phyloP scores from a whole-genome alignment of 2,797 vertebrate genomes.

The Scleropages formosus region DNA sequence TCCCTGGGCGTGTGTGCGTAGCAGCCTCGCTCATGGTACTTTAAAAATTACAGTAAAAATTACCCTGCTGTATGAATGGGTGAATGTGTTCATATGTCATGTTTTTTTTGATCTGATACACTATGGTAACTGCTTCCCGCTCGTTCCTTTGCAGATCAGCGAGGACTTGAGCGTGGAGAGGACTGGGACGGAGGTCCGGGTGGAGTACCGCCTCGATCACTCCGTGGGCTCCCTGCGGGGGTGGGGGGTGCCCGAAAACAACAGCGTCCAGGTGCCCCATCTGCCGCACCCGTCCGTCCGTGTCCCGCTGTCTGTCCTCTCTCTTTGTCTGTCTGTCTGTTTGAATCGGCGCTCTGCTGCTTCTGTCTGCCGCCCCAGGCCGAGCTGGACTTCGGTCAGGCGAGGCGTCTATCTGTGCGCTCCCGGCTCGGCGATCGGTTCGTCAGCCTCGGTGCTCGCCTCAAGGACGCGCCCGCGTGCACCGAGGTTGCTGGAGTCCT shows the following conservation, averaged over 20 bases:
- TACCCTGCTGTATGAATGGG: too few species aligned
- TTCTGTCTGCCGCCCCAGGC: slow-evolving; percentile 49
- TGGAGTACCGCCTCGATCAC: slow-evolving; percentile 65
- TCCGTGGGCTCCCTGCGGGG: slow-evolving; percentile 60
- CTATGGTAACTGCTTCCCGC: slow-evolving; percentile 28
- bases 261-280: slow-evolving; percentile 65
- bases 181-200: slow-evolving; percentile 44
- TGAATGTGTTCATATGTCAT: neutral
- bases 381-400: slow-evolving; percentile 50
- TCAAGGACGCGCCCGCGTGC: slow-evolving; percentile 46
- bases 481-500: slow-evolving; percentile 61
- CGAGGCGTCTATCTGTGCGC: slow-evolving; percentile 53
- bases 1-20: too few species aligned
- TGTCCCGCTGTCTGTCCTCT: too few species aligned
- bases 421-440: slow-evolving; percentile 56
- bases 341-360: neutral
- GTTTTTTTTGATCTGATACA: neutral
- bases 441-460: slow-evolving; percentile 49
- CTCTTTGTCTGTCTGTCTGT: neutral
- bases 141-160: slow-evolving; percentile 55
- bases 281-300: neutral
- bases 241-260: slow-evolving; percentile 60
- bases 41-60: too few species aligned
- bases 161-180: slow-evolving; percentile 62
- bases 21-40: too few species aligned